Evolutionary conservation across 2,113 vertebrate genomes (phyloP).

Genomic region (Taurulus bubalis): DNA sequence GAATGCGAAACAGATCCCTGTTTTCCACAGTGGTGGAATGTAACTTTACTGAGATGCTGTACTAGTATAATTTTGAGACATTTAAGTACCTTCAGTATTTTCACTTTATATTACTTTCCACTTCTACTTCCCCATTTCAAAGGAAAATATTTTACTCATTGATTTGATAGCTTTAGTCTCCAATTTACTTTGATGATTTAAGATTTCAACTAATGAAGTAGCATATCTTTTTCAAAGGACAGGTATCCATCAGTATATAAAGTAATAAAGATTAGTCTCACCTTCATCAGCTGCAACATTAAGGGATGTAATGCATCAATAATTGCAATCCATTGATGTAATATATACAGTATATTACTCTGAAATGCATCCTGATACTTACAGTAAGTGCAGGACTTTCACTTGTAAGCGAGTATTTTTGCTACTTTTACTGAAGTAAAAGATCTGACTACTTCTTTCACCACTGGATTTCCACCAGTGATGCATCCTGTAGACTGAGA

Average conservation of each 20-base stretch:
- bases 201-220: not conserved
- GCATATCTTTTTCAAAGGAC: too few relatives aligned
- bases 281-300: not conserved
- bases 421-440: not conserved
- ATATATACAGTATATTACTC: not conserved
- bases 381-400: too few relatives aligned
- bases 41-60: not conserved
- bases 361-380: not conserved
- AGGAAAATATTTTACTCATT: not conserved
- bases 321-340: not conserved
- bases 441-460: not conserved
- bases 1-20: constrained; percentile 43
- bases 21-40: constrained; percentile 7
- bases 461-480: not conserved
- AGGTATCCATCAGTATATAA: not conserved
- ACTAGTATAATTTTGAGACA: not conserved
- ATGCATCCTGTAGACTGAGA: not conserved
- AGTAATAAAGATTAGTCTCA: not conserved
- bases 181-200: not conserved
- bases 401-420: not conserved
- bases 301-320: not conserved
- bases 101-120: not conserved
- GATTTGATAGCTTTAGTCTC: not conserved
- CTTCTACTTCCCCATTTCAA: not conserved
- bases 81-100: not conserved